Percentiles rank a stretch among this genome's conserved stretches.
Evolutionary conservation across 2,888 invertebrate species (phyloP).

Genomic region (Tricholauxania praeusta): DNA sequence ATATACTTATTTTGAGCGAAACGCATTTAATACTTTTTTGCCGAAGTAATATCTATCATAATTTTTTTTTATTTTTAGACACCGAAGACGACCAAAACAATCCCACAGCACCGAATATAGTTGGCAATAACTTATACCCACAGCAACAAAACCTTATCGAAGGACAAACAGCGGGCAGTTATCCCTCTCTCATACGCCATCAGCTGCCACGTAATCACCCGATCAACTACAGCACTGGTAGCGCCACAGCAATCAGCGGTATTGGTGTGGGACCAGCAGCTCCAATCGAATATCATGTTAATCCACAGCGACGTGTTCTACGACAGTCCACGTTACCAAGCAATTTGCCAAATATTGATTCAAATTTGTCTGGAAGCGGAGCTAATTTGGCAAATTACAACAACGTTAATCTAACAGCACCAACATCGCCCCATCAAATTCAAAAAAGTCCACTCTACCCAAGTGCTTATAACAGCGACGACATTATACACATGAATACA

Average conservation of each 20-base stretch:
- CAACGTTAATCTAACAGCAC: conserved; percentile 63
- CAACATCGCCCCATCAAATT: conserved; percentile 64
- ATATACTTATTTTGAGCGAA: too few relatives aligned
- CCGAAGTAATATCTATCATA: too few relatives aligned
- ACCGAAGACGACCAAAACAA: conserved; percentile 65
- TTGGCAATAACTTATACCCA: conserved; percentile 69
- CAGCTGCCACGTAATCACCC: conserved; percentile 49
- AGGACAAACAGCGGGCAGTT: conserved; percentile 67
- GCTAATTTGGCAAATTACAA: conserved; percentile 61
- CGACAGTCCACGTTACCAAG: conserved; percentile 67
- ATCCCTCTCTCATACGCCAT: conserved; percentile 62
- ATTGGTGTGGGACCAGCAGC: conserved; percentile 39
- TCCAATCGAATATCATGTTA: conserved; percentile 57
- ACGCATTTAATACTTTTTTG: too few relatives aligned
- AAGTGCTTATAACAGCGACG: conserved; percentile 61
- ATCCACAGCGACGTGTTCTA: conserved; percentile 60
- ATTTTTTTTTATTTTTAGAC: conserved; percentile 50
- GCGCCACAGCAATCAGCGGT: conserved; percentile 58
- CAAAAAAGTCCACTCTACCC: conserved; percentile 63
- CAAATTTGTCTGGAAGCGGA: conserved; percentile 58
- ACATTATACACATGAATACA: conserved; percentile 57
- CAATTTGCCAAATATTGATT: conserved; percentile 57
- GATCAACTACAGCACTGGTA: conserved; percentile 58
- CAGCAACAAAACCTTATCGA: conserved; percentile 73
- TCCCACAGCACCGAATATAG: conserved; percentile 55